phyloP scores from a whole-genome alignment of 2,888 invertebrate genomes.

The Tachystola acroxantha region DNA sequence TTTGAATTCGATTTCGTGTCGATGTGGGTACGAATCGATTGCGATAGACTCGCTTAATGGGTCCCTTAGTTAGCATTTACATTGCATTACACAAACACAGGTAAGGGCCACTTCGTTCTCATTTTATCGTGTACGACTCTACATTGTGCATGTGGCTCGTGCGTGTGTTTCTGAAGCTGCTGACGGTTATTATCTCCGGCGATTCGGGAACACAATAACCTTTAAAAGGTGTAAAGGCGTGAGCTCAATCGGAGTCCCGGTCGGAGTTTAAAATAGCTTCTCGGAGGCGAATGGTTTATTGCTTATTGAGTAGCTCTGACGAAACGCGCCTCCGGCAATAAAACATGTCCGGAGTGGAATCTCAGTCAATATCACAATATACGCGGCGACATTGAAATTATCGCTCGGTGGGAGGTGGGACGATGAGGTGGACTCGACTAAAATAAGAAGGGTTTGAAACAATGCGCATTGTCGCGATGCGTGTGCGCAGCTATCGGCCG shows the following conservation, averaged over 20 bases:
- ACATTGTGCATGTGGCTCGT: conserved; percentile 17
- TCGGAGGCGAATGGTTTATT: conserved; percentile 75
- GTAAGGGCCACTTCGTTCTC: conserved; percentile 4
- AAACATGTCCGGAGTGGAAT: conserved; percentile 67
- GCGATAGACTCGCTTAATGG: conserved; percentile 2
- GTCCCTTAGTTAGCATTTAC: conserved; percentile 3
- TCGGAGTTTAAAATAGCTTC: conserved; percentile 70
- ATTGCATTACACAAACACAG: neutral
- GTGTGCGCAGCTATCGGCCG: conserved; percentile 26
- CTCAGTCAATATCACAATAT: conserved; percentile 73
- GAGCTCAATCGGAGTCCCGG: conserved; percentile 59
- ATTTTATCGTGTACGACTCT: conserved; percentile 8
- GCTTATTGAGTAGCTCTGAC: conserved; percentile 75
- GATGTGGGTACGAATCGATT: conserved; percentile 8
- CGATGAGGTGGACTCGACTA: conserved; percentile 58
- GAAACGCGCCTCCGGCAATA: conserved; percentile 67
- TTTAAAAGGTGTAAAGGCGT: conserved; percentile 75
- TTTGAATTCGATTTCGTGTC: conserved; percentile 19
- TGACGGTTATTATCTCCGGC: conserved; percentile 46
- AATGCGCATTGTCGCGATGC: conserved; percentile 69
- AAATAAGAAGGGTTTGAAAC: conserved; percentile 70
- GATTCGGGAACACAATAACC: conserved; percentile 74
- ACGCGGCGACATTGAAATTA: conserved; percentile 73
- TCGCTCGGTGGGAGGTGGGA: conserved; percentile 68
- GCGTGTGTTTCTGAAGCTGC: conserved; percentile 20